Base-by-base conservation (phyloP, 2,797 vertebrate genomes). In the Pipistrellus pipistrellus region DNA sequence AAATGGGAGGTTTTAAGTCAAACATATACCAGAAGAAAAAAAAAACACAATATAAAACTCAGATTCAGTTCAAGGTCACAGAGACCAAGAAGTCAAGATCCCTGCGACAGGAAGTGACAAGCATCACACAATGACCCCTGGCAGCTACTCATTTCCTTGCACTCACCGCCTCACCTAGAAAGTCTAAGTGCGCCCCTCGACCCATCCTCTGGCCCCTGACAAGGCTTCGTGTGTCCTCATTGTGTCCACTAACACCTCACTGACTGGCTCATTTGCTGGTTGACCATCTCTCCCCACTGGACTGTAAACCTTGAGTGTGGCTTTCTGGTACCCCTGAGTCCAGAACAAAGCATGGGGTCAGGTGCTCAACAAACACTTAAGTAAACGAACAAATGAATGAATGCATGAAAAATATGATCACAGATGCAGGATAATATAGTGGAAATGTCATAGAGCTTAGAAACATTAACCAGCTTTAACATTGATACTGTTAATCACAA, bases 1-100 rank as follows among this genome's bases (percentile, higher is more conserved):
- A 96, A 88, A 90, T 15, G 46, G 18, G 68, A 87, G 41, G 2
- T 44, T 38, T 62, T 88, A 68, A 95, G 35, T 96, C 10, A 30
- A 94, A 17, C 0, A 13, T 30, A 75, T 55, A 30, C 69, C 32
- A 93, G 21, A 27, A 89, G 6, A 69, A 57, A 55, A 55, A 55
- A 55, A 55, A 25, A 11, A 53, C 17, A 53, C 5, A 44, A 32
- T 72, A 46, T 11, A 85, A 88, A 96, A 48, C 18, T 18, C 23
- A 20, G 32, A 91, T 27, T 57, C 21, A 72, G 8, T 76, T 97
- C 84, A 93, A 73, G 46, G 48, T 23, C 17, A 32, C 12, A 44
- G 46, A 93, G 95, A 27, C 72, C 51, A 8, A 92, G 15, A 69
- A 86, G 8, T 72, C 68, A 93, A 91, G 51, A 78, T 13, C 21